Conservation (phyloP, 2,797 vertebrate species). For the Lepus oiostolus region DNA sequence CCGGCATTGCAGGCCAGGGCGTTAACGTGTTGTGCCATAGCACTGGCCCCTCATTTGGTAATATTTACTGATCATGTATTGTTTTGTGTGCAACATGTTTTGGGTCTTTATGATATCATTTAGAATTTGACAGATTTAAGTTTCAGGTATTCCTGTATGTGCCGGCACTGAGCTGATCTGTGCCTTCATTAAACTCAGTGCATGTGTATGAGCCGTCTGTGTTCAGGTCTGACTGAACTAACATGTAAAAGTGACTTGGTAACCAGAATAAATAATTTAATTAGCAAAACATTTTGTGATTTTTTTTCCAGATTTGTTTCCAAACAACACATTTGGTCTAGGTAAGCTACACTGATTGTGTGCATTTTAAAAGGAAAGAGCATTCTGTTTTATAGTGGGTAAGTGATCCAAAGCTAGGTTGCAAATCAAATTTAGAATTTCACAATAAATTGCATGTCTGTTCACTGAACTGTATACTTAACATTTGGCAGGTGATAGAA, state of each 20-base stretch:
- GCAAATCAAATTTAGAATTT: neutral
- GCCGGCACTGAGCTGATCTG: neutral
- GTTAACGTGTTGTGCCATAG: too few relatives aligned
- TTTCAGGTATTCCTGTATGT: neutral
- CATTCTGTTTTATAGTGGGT: neutral
- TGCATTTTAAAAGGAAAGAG: neutral
- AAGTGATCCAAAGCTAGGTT: neutral
- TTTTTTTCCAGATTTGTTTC: slow-evolving; percentile 22
- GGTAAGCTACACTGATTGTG: neutral
- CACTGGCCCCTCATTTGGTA: neutral
- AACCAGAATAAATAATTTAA: slow-evolving; percentile 22
- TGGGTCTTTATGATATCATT: neutral
- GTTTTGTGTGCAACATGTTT: neutral
- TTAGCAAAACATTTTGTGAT: neutral
- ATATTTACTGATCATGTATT: neutral
- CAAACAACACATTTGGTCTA: neutral
- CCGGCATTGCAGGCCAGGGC: too few relatives aligned
- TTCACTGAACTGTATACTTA: neutral
- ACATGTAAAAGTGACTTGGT: neutral
- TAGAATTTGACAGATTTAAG: neutral
- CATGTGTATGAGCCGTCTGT: neutral
- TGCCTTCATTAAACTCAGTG: neutral
- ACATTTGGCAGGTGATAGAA: neutral
- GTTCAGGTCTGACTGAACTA: slow-evolving; percentile 17
- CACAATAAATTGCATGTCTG: neutral